phyloP scores from a whole-genome alignment of 1,140 invertebrate species.

The Panulirus ornatus region DNA sequence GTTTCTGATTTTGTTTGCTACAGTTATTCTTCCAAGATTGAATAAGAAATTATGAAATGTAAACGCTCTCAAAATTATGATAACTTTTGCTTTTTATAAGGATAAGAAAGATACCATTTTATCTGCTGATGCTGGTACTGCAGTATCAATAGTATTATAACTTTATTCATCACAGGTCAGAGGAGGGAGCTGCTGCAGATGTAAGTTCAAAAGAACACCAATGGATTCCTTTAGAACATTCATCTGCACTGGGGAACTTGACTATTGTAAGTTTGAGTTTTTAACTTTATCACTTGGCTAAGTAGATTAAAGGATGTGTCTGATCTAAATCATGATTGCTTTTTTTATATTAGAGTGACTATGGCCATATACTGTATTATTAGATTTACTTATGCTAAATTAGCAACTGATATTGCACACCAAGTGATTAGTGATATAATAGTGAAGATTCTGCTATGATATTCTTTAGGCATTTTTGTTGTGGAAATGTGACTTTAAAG shows the following conservation, averaged over 20 bases:
- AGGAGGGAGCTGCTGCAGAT: constrained; percentile 31
- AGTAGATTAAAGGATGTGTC: neutral
- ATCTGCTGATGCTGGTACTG: too few relatives aligned
- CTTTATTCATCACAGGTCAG: constrained; percentile 16
- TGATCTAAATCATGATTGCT: neutral
- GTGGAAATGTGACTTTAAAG: too few relatives aligned
- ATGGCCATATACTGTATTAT: neutral
- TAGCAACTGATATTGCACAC: too few relatives aligned
- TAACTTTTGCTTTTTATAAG: too few relatives aligned
- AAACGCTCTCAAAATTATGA: too few relatives aligned
- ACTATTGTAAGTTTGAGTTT: constrained; percentile 29
- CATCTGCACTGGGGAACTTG: constrained; percentile 16
- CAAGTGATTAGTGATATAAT: too few relatives aligned
- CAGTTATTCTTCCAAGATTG: too few relatives aligned
- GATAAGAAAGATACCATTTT: too few relatives aligned
- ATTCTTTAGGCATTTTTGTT: too few relatives aligned
- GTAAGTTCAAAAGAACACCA: neutral
- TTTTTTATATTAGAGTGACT: neutral
- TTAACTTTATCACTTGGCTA: neutral
- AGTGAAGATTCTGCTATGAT: too few relatives aligned
- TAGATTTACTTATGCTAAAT: neutral
- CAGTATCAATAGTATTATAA: neutral
- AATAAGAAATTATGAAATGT: too few relatives aligned
- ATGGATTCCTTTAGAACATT: constrained; percentile 6
- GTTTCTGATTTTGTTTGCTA: too few relatives aligned